A percentile compares a stretch with the other conserved stretches of the same genome.
Evolutionary conservation across 2,113 vertebrate species (phyloP).

Genomic region (Neotoma lepida): DNA sequence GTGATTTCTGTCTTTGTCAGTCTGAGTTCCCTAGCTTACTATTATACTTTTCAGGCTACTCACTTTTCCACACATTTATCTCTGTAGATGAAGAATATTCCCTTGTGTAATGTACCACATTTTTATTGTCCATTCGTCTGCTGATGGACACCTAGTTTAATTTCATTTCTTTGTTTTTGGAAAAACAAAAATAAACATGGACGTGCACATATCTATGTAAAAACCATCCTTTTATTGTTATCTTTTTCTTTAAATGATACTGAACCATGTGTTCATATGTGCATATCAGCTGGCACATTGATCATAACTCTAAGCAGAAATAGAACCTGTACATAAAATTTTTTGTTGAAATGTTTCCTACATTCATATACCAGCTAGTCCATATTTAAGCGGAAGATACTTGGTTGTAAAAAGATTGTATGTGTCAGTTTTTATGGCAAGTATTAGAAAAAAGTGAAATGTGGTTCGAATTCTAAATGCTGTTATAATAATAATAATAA

Average conservation of each 20-base stretch:
- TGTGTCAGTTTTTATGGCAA: background rate
- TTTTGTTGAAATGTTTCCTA: background rate
- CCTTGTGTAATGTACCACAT: background rate
- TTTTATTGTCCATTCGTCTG: background rate
- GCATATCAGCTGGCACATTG: background rate
- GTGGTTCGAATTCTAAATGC: too few species aligned
- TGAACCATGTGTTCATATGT: background rate
- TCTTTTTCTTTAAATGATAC: slow-evolving; percentile 11
- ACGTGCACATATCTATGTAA: background rate
- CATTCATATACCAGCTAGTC: background rate
- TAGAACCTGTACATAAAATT: background rate
- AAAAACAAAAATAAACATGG: background rate
- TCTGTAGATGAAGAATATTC: background rate
- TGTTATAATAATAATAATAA: too few species aligned
- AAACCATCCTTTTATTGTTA: background rate
- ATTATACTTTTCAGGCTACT: background rate
- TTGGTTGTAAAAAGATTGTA: background rate
- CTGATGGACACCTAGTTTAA: background rate
- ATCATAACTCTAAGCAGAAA: slow-evolving; percentile 44
- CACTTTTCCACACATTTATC: background rate
- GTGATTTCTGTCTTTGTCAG: background rate
- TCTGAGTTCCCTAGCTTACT: background rate
- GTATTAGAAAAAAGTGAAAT: slow-evolving; percentile 7
- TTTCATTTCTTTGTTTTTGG: background rate
- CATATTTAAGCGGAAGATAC: background rate